Conservation (phyloP, 2,888 invertebrate species). For the Polietes domitor region DNA sequence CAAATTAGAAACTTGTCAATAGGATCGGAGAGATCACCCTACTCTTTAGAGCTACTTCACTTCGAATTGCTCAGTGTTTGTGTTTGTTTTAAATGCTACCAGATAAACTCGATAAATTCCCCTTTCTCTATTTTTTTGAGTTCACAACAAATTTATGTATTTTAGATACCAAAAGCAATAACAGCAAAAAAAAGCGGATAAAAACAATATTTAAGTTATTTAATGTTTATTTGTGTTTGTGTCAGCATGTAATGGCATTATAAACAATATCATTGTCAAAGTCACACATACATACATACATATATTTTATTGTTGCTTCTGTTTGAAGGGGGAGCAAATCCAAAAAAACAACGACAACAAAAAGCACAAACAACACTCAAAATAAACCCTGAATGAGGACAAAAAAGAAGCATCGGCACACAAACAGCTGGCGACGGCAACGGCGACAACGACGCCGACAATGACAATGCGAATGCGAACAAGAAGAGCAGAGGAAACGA, state of each 20-base stretch:
- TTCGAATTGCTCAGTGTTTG: too few species aligned
- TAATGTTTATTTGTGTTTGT: background rate
- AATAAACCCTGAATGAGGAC: background rate
- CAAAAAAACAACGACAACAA: slow-evolving; percentile 28
- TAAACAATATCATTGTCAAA: slow-evolving; percentile 65
- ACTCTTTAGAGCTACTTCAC: too few species aligned
- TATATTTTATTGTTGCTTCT: background rate
- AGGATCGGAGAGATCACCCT: too few species aligned
- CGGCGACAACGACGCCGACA: background rate
- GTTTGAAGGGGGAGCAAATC: background rate
- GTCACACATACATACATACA: slow-evolving; percentile 61
- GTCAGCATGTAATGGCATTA: slow-evolving; percentile 39
- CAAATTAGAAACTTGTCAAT: too few species aligned
- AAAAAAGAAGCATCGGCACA: slow-evolving; percentile 3
- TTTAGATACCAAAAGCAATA: background rate
- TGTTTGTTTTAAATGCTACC: too few species aligned
- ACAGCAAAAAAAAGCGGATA: background rate
- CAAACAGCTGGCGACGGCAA: background rate
- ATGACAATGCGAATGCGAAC: slow-evolving; percentile 23
- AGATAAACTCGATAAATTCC: background rate
- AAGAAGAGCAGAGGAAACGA: slow-evolving; percentile 8
- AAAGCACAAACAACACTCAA: slow-evolving; percentile 25
- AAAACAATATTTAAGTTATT: slow-evolving; percentile 16
- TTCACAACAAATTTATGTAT: background rate
- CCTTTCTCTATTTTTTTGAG: slow-evolving; percentile 1